Conservation (phyloP, 1,140 invertebrate genomes). For the Drosophila erecta region DNA sequence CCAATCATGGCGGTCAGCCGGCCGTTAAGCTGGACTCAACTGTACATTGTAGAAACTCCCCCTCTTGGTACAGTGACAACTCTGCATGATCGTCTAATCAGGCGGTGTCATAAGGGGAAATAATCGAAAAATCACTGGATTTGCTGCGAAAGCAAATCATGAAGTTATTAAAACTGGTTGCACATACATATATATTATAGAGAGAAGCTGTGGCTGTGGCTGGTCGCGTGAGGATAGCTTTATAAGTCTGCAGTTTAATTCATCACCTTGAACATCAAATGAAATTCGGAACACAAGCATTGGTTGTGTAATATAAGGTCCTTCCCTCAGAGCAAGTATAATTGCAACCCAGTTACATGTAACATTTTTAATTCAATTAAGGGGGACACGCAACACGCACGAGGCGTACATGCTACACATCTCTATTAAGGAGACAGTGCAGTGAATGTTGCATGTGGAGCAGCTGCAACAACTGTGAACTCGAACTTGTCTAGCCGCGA, state of each 20-base stretch:
- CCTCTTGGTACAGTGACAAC: constrained; percentile 9
- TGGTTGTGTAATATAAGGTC: too few relatives aligned
- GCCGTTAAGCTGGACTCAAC: constrained; percentile 68
- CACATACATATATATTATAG: background rate
- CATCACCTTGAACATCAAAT: too few relatives aligned
- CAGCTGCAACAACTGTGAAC: constrained; percentile 55
- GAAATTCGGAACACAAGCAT: background rate
- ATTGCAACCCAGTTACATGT: too few relatives aligned
- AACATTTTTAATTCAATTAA: too few relatives aligned
- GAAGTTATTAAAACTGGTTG: constrained; percentile 73
- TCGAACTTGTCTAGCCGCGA: constrained; percentile 30
- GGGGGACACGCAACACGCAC: constrained; percentile 5
- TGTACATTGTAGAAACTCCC: constrained; percentile 53
- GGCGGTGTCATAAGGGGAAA: constrained; percentile 2
- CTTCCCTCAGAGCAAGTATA: too few relatives aligned
- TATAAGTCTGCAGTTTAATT: background rate
- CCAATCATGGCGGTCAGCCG: constrained; percentile 69
- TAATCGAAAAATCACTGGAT: constrained; percentile 10
- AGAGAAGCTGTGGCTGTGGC: background rate
- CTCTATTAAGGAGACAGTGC: constrained; percentile 39
- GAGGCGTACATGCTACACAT: background rate
- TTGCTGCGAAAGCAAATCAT: constrained; percentile 39
- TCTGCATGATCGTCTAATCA: constrained; percentile 13
- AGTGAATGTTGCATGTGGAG: constrained; percentile 57
- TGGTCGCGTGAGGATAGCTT: background rate